phyloP scores from a whole-genome alignment of 2,888 invertebrate genomes.

The Hetaerina titia region DNA sequence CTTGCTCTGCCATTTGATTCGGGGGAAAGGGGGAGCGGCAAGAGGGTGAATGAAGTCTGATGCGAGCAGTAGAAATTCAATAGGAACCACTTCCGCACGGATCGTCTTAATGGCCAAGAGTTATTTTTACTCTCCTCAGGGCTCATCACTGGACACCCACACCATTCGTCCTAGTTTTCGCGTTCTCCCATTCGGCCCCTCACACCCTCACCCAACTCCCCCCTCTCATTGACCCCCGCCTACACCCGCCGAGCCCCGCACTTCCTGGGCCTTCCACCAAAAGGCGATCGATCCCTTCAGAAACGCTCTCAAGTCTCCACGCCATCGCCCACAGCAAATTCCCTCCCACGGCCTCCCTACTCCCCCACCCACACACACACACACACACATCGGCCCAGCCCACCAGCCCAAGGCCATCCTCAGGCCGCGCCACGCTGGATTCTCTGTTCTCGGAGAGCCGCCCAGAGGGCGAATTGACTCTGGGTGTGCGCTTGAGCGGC shows the following conservation, averaged over 20 bases:
- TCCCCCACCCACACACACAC: background rate
- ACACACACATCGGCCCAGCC: background rate
- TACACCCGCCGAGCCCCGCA: background rate
- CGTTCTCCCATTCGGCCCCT: too few species aligned
- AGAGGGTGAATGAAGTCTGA: background rate
- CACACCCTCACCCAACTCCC: background rate
- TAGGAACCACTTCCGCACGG: background rate
- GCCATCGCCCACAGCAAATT: background rate
- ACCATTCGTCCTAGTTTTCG: background rate
- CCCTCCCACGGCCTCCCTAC: background rate
- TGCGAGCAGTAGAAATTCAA: background rate
- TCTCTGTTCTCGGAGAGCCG: too few species aligned
- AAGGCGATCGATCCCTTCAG: background rate
- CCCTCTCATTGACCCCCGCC: background rate
- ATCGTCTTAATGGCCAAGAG: background rate
- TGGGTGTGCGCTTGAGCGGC: background rate
- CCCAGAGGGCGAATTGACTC: background rate
- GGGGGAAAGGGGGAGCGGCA: background rate
- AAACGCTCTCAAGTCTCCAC: background rate
- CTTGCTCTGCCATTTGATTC: background rate
- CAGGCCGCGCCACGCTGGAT: background rate
- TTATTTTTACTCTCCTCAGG: background rate
- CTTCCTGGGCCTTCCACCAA: slow-evolving; percentile 30
- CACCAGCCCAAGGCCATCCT: background rate
- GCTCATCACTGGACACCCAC: background rate